Percentiles rank a stretch among this genome's conserved stretches.
phyloP scores from a whole-genome alignment of 2,888 invertebrate species.

The Caenorhabditis macrosperma region DNA sequence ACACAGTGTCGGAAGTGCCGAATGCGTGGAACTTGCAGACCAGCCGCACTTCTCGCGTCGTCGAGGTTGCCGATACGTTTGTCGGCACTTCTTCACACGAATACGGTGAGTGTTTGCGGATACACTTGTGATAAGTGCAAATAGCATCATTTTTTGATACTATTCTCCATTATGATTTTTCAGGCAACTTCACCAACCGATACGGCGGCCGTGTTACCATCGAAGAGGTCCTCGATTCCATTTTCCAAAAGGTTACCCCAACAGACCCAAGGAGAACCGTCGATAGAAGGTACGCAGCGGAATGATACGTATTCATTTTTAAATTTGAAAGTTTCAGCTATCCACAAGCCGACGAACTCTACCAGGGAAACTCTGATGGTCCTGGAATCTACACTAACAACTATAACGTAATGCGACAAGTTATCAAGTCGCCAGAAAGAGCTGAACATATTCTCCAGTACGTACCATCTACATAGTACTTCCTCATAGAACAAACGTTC shows the following conservation, averaged over 20 bases:
- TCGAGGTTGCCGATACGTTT: slow-evolving; percentile 80
- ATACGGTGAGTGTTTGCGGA: slow-evolving; percentile 57
- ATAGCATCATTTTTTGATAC: slow-evolving; percentile 11
- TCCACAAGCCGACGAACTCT: slow-evolving; percentile 58
- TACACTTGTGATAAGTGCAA: slow-evolving; percentile 52
- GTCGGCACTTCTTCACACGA: slow-evolving; percentile 70
- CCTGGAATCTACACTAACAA: slow-evolving; percentile 78
- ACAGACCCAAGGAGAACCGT: slow-evolving; percentile 71
- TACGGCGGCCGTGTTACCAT: slow-evolving; percentile 84
- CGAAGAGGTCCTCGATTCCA: slow-evolving; percentile 93
- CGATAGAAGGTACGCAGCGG: slow-evolving; percentile 67
- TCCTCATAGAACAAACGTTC: background rate
- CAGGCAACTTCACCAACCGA: slow-evolving; percentile 62
- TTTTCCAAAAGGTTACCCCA: slow-evolving; percentile 87
- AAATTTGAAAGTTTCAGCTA: slow-evolving; percentile 25
- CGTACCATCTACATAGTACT: background rate
- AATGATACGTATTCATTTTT: background rate
- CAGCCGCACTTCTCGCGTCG: slow-evolving; percentile 73
- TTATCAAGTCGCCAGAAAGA: slow-evolving; percentile 75
- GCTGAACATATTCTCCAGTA: slow-evolving; percentile 77
- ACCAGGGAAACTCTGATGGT: slow-evolving; percentile 72
- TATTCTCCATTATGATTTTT: slow-evolving; percentile 3
- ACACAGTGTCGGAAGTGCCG: slow-evolving; percentile 79
- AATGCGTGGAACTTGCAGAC: slow-evolving; percentile 77
- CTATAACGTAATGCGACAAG: slow-evolving; percentile 76